Evolutionary conservation across 2,113 vertebrate genomes (phyloP).

Genomic region (Calyptomena viridis): DNA sequence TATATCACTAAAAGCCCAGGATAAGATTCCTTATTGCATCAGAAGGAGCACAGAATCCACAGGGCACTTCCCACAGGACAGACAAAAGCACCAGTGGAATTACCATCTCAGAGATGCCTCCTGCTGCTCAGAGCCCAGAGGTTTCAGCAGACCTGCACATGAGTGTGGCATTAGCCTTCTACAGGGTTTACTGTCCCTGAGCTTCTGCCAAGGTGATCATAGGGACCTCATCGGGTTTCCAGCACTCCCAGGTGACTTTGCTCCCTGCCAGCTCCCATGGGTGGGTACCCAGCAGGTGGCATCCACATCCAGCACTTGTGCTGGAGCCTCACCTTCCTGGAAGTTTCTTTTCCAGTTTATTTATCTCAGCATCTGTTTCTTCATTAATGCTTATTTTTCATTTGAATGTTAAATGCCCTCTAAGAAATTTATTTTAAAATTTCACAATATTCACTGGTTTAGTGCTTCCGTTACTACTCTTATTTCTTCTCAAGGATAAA

Average conservation of each 20-base stretch:
- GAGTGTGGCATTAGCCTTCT: not conserved
- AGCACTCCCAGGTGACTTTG: not conserved
- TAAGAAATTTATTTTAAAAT: not conserved
- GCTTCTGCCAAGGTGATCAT: not conserved
- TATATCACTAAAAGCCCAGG: not conserved
- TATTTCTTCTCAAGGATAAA: not conserved
- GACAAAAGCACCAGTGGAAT: not conserved
- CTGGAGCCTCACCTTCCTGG: not conserved
- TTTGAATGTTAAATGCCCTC: not conserved
- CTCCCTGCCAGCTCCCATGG: not conserved
- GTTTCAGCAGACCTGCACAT: not conserved
- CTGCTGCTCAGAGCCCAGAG: not conserved
- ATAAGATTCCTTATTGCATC: not conserved
- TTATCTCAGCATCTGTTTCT: not conserved
- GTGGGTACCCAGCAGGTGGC: constrained; percentile 49
- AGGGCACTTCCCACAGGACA: not conserved
- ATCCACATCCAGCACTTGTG: not conserved
- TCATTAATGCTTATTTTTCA: not conserved
- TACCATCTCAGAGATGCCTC: not conserved
- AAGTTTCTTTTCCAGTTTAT: not conserved
- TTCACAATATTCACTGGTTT: not conserved
- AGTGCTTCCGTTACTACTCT: not conserved
- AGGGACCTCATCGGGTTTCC: not conserved
- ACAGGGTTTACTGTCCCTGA: not conserved
- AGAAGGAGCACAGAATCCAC: not conserved